Evolutionary conservation across 2,888 invertebrate genomes (phyloP).

Genomic region (Polymixis lichenea): DNA sequence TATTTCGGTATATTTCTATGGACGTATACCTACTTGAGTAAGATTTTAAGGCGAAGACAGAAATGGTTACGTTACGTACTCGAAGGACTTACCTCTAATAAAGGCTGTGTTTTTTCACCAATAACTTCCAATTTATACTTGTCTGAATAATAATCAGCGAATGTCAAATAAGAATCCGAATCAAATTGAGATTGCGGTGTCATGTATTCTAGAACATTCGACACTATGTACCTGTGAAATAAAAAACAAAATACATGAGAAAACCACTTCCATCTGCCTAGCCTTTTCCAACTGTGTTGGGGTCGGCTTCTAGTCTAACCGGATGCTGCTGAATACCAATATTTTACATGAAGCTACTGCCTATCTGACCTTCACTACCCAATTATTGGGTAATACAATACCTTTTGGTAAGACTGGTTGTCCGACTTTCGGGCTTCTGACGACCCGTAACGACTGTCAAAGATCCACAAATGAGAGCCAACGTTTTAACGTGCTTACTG

Average conservation of each 20-base stretch:
- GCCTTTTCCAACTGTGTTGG: too few relatives aligned
- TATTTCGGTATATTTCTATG: too few relatives aligned
- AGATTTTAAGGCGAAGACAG: not conserved
- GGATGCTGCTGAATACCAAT: too few relatives aligned
- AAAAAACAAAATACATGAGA: not conserved
- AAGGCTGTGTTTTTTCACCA: constrained; percentile 92
- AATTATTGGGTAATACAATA: too few relatives aligned
- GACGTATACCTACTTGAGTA: not conserved
- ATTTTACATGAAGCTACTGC: too few relatives aligned
- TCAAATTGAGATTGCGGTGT: constrained; percentile 93
- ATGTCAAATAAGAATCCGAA: constrained; percentile 89
- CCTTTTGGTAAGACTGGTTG: too few relatives aligned
- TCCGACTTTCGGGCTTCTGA: too few relatives aligned
- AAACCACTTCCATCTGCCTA: not conserved
- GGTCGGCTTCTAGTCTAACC: too few relatives aligned
- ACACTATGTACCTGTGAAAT: constrained; percentile 92
- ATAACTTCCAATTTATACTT: constrained; percentile 93
- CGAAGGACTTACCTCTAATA: constrained; percentile 93
- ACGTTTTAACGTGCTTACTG: too few relatives aligned
- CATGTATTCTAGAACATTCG: constrained; percentile 92
- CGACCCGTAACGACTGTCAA: too few relatives aligned
- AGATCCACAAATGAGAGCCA: too few relatives aligned
- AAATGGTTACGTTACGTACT: not conserved
- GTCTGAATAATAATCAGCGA: constrained; percentile 93
- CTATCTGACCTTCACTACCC: too few relatives aligned